Percentiles rank a stretch among this genome's conserved stretches.
phyloP scores from a whole-genome alignment of 2,113 vertebrate genomes.

The Nematolebias whitei region DNA sequence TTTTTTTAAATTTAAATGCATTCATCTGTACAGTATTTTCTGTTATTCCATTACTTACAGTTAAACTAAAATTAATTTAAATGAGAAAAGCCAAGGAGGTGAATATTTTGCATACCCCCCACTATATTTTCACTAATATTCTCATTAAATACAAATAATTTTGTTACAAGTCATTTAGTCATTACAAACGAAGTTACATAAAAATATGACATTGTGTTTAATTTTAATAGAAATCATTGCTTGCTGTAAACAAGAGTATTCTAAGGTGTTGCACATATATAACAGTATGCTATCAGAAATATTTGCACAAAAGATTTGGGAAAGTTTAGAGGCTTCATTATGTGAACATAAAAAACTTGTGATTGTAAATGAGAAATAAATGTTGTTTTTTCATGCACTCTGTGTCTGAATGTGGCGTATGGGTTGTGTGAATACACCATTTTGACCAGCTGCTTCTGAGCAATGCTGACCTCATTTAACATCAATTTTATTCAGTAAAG shows the following conservation, averaged over 20 bases:
- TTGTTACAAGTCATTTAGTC: too few species aligned
- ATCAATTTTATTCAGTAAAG: conserved; percentile 38
- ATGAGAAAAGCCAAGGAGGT: too few species aligned
- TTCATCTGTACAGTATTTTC: too few species aligned
- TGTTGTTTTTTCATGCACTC: background rate
- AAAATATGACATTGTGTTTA: too few species aligned
- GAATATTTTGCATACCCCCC: too few species aligned
- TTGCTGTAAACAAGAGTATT: background rate
- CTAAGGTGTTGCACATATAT: background rate
- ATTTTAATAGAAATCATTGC: background rate
- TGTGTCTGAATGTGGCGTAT: background rate
- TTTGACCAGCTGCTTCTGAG: conserved; percentile 38
- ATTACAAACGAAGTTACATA: too few species aligned
- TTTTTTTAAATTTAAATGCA: too few species aligned
- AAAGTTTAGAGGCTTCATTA: background rate
- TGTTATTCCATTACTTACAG: too few species aligned
- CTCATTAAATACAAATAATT: too few species aligned
- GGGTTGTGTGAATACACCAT: conserved; percentile 23
- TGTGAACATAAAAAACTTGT: background rate
- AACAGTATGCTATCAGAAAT: background rate
- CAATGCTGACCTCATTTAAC: conserved; percentile 50
- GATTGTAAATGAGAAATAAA: background rate
- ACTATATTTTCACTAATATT: too few species aligned
- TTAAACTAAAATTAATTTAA: too few species aligned
- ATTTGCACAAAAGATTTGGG: background rate